Percentiles rank a stretch among this genome's conserved stretches.
phyloP scores from a whole-genome alignment of 2,113 vertebrate genomes.

The Melanostigma gelatinosum region DNA sequence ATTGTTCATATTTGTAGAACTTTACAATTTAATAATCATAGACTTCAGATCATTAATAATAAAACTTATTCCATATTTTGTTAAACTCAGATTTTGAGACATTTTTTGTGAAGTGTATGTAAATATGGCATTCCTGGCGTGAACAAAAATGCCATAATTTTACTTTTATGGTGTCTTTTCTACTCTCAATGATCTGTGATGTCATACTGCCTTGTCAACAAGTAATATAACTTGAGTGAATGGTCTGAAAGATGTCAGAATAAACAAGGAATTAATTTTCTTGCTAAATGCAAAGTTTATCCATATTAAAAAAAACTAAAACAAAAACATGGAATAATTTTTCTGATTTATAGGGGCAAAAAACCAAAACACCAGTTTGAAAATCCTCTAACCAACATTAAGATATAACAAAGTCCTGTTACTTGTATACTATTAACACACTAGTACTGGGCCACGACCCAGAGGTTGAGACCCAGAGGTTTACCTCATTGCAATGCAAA shows the following conservation, averaged over 20 bases:
- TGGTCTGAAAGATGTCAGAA: background rate
- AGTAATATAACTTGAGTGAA: background rate
- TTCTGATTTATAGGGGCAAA: background rate
- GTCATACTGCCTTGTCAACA: background rate
- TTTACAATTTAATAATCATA: background rate
- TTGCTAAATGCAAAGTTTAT: background rate
- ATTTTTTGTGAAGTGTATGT: background rate
- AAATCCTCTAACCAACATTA: background rate
- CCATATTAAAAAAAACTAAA: background rate
- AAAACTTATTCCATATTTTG: background rate
- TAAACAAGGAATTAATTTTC: background rate
- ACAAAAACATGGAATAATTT: background rate
- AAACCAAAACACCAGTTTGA: too few species aligned
- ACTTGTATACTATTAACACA: background rate
- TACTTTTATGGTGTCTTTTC: background rate
- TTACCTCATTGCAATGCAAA: background rate
- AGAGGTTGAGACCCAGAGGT: background rate
- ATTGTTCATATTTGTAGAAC: background rate
- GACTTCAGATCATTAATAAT: too few species aligned
- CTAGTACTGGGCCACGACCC: background rate
- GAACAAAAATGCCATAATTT: background rate
- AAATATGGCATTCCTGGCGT: background rate
- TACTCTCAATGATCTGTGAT: background rate
- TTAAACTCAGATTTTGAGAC: background rate
- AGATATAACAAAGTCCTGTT: background rate